Evolutionary conservation across 2,113 vertebrate genomes (phyloP).

Genomic region (Neopipo cinnamomea): DNA sequence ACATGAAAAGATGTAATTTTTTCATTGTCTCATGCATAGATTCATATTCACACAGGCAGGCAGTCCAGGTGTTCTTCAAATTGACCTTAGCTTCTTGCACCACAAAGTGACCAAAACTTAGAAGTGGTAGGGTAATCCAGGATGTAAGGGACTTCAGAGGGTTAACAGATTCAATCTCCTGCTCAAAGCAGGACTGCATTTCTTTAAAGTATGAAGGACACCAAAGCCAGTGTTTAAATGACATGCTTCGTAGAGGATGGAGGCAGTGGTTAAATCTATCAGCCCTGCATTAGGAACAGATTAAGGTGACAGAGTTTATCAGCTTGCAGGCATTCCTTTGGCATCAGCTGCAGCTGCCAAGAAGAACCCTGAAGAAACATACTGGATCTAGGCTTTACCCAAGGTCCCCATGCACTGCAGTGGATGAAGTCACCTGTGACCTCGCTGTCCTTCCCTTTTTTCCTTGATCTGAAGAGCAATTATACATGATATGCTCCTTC

Average conservation of each 20-base stretch:
- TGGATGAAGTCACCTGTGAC: neutral
- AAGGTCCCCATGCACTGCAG: neutral
- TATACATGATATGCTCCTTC: neutral
- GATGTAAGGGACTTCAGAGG: neutral
- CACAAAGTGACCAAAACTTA: neutral
- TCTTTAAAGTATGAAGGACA: neutral
- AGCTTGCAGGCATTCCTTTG: neutral
- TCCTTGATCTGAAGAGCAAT: neutral
- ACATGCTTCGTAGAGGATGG: neutral
- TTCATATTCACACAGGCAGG: neutral
- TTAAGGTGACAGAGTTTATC: neutral
- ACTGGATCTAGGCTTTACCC: neutral
- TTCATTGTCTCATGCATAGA: neutral
- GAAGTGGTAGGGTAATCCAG: neutral
- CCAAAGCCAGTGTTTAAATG: neutral
- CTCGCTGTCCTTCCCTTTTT: neutral
- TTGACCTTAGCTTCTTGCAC: neutral
- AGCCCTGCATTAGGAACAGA: neutral
- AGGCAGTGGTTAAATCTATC: neutral
- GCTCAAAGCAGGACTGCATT: neutral
- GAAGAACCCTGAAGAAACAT: neutral
- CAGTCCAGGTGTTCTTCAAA: neutral
- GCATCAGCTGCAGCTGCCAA: neutral
- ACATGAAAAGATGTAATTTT: neutral
- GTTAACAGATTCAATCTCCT: neutral